Evolutionary conservation across 2,888 invertebrate genomes (phyloP).

Genomic region (Orthonevra nobilis): DNA sequence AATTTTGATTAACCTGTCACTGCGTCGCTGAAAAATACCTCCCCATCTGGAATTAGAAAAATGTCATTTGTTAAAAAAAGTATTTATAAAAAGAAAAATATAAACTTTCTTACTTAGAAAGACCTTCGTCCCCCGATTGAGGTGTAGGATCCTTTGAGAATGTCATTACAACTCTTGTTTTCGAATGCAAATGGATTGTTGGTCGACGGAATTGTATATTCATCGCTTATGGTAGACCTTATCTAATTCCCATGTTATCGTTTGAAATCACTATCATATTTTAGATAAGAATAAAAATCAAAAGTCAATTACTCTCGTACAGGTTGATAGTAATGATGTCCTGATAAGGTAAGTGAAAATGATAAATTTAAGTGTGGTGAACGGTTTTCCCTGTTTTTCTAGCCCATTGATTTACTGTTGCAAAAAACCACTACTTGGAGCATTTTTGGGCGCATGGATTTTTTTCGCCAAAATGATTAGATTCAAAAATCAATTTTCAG

Average conservation of each 20-base stretch:
- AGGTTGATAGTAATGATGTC: conserved; percentile 15
- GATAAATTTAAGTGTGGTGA: too few species aligned
- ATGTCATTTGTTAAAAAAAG: background rate
- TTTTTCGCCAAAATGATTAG: too few species aligned
- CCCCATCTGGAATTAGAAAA: conserved; percentile 5
- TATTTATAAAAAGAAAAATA: background rate
- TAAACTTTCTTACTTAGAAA: conserved; percentile 1
- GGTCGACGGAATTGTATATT: background rate
- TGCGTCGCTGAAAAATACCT: background rate
- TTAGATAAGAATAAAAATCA: conserved; percentile 32
- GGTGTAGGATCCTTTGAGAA: conserved; percentile 2
- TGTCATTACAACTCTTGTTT: conserved; percentile 18
- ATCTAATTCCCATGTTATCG: conserved; percentile 41
- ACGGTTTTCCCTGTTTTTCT: background rate
- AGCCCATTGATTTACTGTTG: too few species aligned
- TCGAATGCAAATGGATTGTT: conserved; percentile 2
- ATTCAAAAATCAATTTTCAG: too few species aligned
- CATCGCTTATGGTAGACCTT: background rate
- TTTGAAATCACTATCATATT: conserved; percentile 14
- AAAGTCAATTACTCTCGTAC: conserved; percentile 43
- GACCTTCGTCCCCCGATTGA: background rate
- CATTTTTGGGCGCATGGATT: too few species aligned
- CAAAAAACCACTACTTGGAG: too few species aligned
- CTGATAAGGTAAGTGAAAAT: conserved; percentile 57
- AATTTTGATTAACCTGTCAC: conserved; percentile 2